phyloP scores from a whole-genome alignment of 2,888 invertebrate species.

The Gnatocerus cornutus region DNA sequence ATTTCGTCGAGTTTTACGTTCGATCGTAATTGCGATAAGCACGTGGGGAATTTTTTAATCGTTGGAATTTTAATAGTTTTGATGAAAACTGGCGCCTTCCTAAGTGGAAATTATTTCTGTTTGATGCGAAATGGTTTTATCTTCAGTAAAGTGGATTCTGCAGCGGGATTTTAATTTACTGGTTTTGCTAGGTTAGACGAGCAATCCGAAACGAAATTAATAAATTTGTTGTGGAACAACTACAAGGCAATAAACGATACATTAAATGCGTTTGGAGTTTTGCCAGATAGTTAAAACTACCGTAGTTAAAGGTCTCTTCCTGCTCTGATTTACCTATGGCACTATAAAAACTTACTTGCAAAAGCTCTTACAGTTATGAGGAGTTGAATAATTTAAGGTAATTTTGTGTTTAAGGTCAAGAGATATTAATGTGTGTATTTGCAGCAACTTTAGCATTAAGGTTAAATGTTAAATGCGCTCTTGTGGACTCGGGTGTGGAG shows the following conservation, averaged over 20 bases:
- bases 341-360: neutral
- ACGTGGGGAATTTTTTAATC: neutral
- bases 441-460: neutral
- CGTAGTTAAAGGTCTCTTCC: constrained; percentile 4
- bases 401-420: constrained; percentile 22
- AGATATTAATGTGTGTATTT: constrained; percentile 16
- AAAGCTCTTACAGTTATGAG: neutral
- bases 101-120: no score
- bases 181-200: no score
- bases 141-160: neutral
- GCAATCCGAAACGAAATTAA: neutral
- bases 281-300: constrained; percentile 1
- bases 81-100: neutral
- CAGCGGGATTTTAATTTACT: neutral
- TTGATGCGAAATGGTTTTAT: no score
- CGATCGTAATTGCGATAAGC: no score
- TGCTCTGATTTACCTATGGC: constrained; percentile 12
- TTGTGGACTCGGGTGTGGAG: no score
- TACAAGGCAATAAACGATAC: constrained; percentile 19
- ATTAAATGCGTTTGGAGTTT: constrained; percentile 14
- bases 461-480: no score
- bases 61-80: neutral
- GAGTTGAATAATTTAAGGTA: constrained; percentile 21
- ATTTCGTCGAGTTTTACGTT: no score
- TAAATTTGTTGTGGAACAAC: constrained; percentile 20